These are phyloP conservation scores for Pantala flavescens DNA, from an alignment of 1,140 invertebrate species.

Conservation along the genomic window DNA sequence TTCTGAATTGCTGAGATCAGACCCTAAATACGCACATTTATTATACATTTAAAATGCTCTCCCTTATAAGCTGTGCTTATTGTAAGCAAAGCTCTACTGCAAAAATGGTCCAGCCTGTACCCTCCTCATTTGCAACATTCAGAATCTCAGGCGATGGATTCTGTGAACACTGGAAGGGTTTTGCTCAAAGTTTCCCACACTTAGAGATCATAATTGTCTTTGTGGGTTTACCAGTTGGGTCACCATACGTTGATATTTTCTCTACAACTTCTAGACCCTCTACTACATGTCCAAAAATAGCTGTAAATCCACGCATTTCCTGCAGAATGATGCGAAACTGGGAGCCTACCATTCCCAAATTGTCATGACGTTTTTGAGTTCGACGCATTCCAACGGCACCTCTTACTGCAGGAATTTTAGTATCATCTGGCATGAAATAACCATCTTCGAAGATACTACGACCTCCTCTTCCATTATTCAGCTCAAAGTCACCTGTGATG, in stretches of 20 bases:
- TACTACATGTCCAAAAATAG: constrained; percentile 70
- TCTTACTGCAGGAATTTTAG: constrained; percentile 59
- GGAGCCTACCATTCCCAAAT: constrained; percentile 67
- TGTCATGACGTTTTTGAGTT: constrained; percentile 69
- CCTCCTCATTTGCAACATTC: background rate
- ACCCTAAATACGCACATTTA: constrained; percentile 18
- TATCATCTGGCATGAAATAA: constrained; percentile 72
- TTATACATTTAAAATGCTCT: constrained; percentile 2
- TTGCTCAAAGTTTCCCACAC: constrained; percentile 56
- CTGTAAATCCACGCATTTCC: constrained; percentile 70
- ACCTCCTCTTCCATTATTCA: constrained; percentile 69
- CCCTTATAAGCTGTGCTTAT: background rate
- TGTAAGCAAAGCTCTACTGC: constrained; percentile 12
- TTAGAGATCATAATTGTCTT: constrained; percentile 61
- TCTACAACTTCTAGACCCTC: constrained; percentile 71
- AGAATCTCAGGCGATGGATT: background rate
- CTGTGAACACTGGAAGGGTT: background rate
- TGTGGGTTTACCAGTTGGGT: constrained; percentile 63
- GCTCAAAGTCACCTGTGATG: constrained; percentile 69
- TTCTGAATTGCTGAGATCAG: constrained; percentile 23
- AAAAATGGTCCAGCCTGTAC: constrained; percentile 13
- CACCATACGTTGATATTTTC: constrained; percentile 63
- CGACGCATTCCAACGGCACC: constrained; percentile 73
- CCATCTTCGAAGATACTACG: constrained; percentile 63
- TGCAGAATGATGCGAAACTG: constrained; percentile 72